Evolutionary conservation across 2,888 invertebrate genomes (phyloP), one percentile per base, ranked within the genome.

Genomic region (Trissolcus japonicus): DNA sequence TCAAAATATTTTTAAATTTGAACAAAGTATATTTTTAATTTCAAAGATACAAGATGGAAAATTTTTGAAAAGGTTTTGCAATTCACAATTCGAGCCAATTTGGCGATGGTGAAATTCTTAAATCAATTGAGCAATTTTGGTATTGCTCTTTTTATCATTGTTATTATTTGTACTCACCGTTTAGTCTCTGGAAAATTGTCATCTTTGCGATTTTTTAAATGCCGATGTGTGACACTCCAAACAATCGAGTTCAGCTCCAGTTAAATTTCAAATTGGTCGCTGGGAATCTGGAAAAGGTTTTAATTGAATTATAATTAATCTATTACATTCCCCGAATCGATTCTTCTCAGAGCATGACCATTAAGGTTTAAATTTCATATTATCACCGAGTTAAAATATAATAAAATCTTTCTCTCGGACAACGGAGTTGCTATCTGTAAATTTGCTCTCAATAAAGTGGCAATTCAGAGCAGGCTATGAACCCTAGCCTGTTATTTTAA

Each of bases 391-490:
- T 25, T 21, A 21, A 57, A 14, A 43, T 19, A 56, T 41, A 40
- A 17, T 40, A 41, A n/a, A n/a, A 46, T 14, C 4, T 43, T 21
- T 43, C 19, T 21, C 16, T 56, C 56, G 35, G n/a, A 48, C 48
- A 50, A 57, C 50, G 9, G 35, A 57, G 57, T 50, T 57, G 6
- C 50, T 19, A 66, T 66, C 46, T 17, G 40, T 41, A 57, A 56
- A 40, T 50, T 51, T 56, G 51, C 19, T 66, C 66, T 66, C 57
- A 66, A 59, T 67, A 53, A 67, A 67, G 59, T 67, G 51, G 43
- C 19, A 57, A 67, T 59, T 67, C 59, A 67, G 59, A 59, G 29
- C 59, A 48, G 67, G 59, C 67, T 67, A 41, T 66, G 66, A 66
- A 66, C 66, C 57, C 56, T 66, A 66, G 35, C 56, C 40, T 6